phyloP scores from a whole-genome alignment of 1,140 invertebrate genomes.

The Polypedilum pembai region DNA sequence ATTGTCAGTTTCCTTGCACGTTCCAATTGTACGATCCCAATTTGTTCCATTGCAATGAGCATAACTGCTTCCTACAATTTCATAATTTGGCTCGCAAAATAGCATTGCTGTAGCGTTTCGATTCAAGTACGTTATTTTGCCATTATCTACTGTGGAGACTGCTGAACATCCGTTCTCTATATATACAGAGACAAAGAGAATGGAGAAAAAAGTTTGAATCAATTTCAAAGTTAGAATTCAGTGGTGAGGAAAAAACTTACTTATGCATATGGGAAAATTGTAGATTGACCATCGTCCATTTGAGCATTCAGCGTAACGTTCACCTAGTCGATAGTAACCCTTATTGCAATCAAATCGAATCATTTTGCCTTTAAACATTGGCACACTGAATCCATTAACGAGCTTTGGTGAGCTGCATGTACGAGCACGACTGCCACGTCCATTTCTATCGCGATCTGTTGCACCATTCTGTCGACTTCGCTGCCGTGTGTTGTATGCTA shows the following conservation, averaged over 20 bases:
- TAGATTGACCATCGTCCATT: slow-evolving; percentile 14
- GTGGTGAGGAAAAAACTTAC: not conserved
- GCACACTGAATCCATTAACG: not conserved
- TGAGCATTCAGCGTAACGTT: not conserved
- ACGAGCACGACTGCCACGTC: not conserved
- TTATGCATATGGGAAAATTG: slow-evolving; percentile 15
- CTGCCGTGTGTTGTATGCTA: not conserved
- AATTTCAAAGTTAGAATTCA: too few relatives aligned
- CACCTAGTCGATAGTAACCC: not conserved
- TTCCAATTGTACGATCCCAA: slow-evolving; percentile 38
- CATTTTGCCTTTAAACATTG: slow-evolving; percentile 23
- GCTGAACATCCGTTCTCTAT: not conserved
- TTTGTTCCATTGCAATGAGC: slow-evolving; percentile 36
- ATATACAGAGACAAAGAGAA: not conserved
- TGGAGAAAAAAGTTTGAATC: too few relatives aligned
- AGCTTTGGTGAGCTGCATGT: not conserved
- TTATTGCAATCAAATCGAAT: slow-evolving; percentile 22
- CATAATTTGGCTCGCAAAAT: slow-evolving; percentile 35
- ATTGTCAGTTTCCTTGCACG: slow-evolving; percentile 33
- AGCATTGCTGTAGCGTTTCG: slow-evolving; percentile 29
- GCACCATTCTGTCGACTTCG: not conserved
- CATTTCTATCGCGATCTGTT: not conserved
- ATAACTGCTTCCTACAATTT: slow-evolving; percentile 34
- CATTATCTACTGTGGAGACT: not conserved
- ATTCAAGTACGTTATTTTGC: slow-evolving; percentile 23